A percentile compares a stretch with the other conserved stretches of the same genome.
Conservation (phyloP, 2,888 invertebrate genomes). For the Synanthedon myopaeformis region DNA sequence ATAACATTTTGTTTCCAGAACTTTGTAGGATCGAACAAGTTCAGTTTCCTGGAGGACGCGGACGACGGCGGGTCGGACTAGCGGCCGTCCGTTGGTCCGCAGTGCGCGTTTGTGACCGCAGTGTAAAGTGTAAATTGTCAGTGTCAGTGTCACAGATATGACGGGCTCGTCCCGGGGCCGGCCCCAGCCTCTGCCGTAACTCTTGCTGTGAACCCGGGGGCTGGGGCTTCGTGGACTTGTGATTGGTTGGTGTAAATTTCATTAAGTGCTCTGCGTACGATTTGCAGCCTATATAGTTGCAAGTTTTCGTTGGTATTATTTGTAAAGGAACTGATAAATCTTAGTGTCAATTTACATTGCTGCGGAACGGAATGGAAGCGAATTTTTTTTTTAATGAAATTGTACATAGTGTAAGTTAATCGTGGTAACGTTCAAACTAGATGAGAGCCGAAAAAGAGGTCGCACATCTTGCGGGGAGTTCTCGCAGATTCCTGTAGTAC, state of each 20-base stretch:
- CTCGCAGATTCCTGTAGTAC: too few species aligned
- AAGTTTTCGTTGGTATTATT: slow-evolving; percentile 47
- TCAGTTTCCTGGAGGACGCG: slow-evolving; percentile 78
- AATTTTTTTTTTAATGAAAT: slow-evolving; percentile 3
- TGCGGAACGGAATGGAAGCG: slow-evolving; percentile 9
- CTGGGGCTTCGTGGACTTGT: slow-evolving; percentile 58
- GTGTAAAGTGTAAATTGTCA: slow-evolving; percentile 66
- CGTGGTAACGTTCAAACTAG: too few species aligned
- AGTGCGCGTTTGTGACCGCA: slow-evolving; percentile 48
- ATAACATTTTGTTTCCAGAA: slow-evolving; percentile 62
- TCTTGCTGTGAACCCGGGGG: slow-evolving; percentile 25
- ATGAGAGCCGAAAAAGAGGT: too few species aligned
- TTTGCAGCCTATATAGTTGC: too few species aligned
- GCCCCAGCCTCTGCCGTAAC: slow-evolving; percentile 51
- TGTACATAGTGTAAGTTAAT: too few species aligned
- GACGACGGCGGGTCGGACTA: slow-evolving; percentile 67
- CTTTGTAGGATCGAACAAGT: slow-evolving; percentile 82
- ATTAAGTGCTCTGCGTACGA: slow-evolving; percentile 27
- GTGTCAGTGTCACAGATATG: slow-evolving; percentile 39
- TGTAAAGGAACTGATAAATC: slow-evolving; percentile 25
- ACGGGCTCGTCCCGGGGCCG: slow-evolving; percentile 41
- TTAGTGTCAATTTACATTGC: slow-evolving; percentile 15
- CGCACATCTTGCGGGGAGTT: too few species aligned
- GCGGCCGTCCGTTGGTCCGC: slow-evolving; percentile 30
- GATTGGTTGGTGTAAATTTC: slow-evolving; percentile 67